A percentile compares a stretch with the other conserved stretches of the same genome.
Evolutionary conservation across 2,113 vertebrate species (phyloP).

Genomic region (Cygnus buccinator): DNA sequence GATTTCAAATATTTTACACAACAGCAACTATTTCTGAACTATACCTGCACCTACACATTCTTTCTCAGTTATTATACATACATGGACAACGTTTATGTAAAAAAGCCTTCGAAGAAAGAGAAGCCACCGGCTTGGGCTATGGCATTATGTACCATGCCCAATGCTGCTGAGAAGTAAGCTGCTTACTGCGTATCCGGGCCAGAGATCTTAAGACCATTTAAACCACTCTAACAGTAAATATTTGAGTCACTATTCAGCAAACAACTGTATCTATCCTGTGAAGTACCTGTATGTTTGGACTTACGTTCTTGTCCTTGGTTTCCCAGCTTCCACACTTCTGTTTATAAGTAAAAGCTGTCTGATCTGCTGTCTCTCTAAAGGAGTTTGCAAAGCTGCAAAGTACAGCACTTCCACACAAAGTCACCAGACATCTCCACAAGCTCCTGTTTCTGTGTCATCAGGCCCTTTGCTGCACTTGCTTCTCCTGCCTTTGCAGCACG

Average conservation of each 20-base stretch:
- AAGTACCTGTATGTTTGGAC: background rate
- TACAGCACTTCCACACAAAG: background rate
- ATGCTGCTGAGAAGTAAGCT: background rate
- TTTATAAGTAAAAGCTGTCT: background rate
- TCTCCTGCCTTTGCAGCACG: background rate
- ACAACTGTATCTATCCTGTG: background rate
- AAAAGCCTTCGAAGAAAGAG: background rate
- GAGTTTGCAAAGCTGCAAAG: background rate
- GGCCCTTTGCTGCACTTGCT: background rate
- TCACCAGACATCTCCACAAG: background rate
- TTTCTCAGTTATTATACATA: background rate
- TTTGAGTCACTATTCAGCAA: background rate
- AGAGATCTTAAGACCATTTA: background rate
- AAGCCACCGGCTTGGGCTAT: background rate
- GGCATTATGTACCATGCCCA: background rate
- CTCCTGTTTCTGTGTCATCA: background rate
- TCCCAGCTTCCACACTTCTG: background rate
- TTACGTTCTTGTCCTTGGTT: background rate
- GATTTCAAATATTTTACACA: background rate
- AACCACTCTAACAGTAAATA: background rate
- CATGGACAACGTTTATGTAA: background rate
- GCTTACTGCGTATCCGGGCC: background rate
- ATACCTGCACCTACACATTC: background rate
- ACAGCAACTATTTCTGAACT: background rate
- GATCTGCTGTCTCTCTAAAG: background rate